Base-by-base conservation (phyloP, 30 jellyfish, hydroid and myxozoan species). In the Rhopilema esculentum region DNA sequence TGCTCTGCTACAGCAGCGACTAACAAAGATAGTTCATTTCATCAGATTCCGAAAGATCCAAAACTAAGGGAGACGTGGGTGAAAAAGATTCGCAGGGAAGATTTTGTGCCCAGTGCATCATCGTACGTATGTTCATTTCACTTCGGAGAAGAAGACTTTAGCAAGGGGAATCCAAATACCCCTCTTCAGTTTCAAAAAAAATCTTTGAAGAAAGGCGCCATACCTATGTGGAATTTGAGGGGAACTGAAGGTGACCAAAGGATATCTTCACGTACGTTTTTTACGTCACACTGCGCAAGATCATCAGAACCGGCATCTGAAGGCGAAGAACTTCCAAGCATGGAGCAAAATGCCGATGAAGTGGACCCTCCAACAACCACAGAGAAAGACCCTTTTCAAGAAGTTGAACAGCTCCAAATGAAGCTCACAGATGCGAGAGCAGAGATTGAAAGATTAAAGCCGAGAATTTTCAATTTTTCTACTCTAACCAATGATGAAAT, bases 1-100 rank as follows among this genome's bases (percentile, higher is more conserved):
- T 75, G 86, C 86, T 17, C 22, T 75, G 86, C 86, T 50, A 40
- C 86, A 33, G 25, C 86, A 30, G 72, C 49, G 22, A 48, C 19
- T 75, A 69, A 48, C 40, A 48, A 48, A 49, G 50, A 48, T 20
- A 21, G 72, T 12, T 75, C 86, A 32, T 75, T 75, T 75, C 83
- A 72, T 52, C 86, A 75, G 86, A 30, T 48, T 50, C 86, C 73
- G 33, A 75, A 50, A 40, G 86, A 75, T 48, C 49, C 49, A 9
- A 75, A 50, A 26, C 51, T 75, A 25, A 22, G 72, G 33, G 25
- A 75, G 25, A 51, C 86, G 24, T 75, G 86, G 86, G 4, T 75
- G 52, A 16, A 26, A 8, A 20, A 70, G 16, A 28, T 48, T 0
- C 2, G 52, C 26, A 24, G 80, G 52, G 80, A 75, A 23, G 32